phyloP scores from a whole-genome alignment of 2,797 vertebrate species.

The Tapera naevia region DNA sequence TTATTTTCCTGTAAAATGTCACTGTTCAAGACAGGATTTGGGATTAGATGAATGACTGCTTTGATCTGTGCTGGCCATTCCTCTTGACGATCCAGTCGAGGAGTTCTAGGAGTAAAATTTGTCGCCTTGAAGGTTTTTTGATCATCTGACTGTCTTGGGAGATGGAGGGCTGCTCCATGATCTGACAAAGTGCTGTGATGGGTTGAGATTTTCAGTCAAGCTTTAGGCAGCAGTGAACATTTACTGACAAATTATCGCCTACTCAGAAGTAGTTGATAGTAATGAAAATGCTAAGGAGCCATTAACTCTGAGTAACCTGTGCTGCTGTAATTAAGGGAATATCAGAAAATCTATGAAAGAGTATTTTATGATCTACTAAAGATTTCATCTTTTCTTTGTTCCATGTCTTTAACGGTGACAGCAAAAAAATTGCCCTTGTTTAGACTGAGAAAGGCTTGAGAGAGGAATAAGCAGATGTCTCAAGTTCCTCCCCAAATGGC shows the following conservation, averaged over 20 bases:
- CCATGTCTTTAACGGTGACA: neutral
- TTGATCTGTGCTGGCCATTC: conserved; percentile 51
- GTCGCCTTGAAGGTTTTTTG: neutral
- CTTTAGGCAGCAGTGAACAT: neutral
- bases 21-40: conserved; percentile 30
- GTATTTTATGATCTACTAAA: neutral
- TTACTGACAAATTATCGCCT: neutral
- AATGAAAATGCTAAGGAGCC: neutral
- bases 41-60: conserved; percentile 58
- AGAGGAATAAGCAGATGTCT: neutral
- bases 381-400: neutral
- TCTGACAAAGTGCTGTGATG: neutral
- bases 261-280: neutral
- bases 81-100: neutral
- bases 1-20: neutral
- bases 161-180: neutral
- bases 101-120: neutral
- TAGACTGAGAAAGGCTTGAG: neutral
- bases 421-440: neutral
- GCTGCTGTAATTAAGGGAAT: neutral
- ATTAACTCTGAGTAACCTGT: neutral
- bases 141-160: conserved; percentile 32
- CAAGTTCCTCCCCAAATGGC: conserved; percentile 9
- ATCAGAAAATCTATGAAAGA: neutral
- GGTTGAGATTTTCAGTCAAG: neutral